Evolutionary conservation across 64 coral and sea anemone genomes (phyloP).

Genomic region (Actinia tenebrosa): DNA sequence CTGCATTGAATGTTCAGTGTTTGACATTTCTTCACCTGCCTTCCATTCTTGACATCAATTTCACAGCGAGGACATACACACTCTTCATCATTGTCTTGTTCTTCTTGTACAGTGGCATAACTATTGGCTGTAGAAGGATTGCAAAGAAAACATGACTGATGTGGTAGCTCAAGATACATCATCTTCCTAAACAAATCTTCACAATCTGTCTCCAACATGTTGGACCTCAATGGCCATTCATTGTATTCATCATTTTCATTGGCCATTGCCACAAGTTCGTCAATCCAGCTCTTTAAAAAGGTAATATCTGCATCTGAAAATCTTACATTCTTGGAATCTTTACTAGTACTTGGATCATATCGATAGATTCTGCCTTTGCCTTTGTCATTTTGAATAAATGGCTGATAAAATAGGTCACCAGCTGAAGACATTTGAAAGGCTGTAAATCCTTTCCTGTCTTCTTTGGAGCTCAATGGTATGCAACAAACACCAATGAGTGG

Average conservation of each 20-base stretch:
- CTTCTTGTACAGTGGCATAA: background rate
- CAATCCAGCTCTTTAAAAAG: background rate
- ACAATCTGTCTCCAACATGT: constrained; percentile 1
- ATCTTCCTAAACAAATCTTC: constrained; percentile 13
- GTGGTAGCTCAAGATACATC: constrained; percentile 11
- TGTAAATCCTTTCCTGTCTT: constrained; percentile 43
- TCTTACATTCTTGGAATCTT: background rate
- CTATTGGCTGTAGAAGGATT: background rate
- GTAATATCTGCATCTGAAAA: background rate
- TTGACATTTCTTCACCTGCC: constrained; percentile 5
- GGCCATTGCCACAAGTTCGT: background rate
- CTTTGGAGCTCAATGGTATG: constrained; percentile 24
- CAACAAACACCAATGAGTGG: constrained; percentile 65
- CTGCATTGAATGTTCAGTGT: background rate
- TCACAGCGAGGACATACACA: constrained; percentile 48
- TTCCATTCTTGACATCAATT: constrained; percentile 37
- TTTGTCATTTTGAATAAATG: constrained; percentile 20
- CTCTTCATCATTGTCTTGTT: background rate
- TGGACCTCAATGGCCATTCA: background rate
- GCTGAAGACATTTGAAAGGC: constrained; percentile 70
- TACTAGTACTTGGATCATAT: background rate
- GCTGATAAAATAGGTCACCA: constrained; percentile 89
- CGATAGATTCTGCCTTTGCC: background rate
- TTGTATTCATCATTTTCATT: background rate
- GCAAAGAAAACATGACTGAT: constrained; percentile 57